Percentiles rank a stretch among this genome's conserved stretches.
These are phyloP conservation scores for Nerophis ophidion DNA, from an alignment of 2,113 vertebrate species.

Conservation along the genomic window DNA sequence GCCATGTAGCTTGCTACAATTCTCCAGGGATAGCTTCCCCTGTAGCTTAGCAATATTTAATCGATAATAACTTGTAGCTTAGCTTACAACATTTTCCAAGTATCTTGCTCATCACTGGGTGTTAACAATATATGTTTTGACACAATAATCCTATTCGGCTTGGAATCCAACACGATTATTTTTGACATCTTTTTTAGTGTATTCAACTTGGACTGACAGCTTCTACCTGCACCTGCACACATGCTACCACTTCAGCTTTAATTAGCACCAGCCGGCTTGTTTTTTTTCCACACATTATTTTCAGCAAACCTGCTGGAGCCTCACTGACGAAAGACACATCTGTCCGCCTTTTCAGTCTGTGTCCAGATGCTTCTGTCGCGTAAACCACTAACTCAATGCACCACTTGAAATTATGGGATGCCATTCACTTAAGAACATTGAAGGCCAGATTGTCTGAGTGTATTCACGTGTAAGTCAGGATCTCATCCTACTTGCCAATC, in stretches of 20 bases:
- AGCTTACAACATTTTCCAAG: too few relatives aligned
- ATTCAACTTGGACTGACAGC: not conserved
- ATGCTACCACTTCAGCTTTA: not conserved
- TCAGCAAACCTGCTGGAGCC: not conserved
- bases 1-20: too few relatives aligned
- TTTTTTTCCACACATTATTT: not conserved
- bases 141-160: too few relatives aligned
- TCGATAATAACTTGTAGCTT: too few relatives aligned
- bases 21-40: too few relatives aligned
- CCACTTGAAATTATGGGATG: slow-evolving; percentile 53
- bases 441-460: slow-evolving; percentile 31
- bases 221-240: not conserved
- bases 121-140: too few relatives aligned
- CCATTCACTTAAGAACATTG: slow-evolving; percentile 62
- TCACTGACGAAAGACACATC: slow-evolving; percentile 7
- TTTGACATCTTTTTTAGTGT: not conserved
- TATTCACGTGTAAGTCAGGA: slow-evolving; percentile 54
- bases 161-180: too few relatives aligned
- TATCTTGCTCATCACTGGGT: too few relatives aligned
- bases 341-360: slow-evolving; percentile 13
- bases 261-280: not conserved
- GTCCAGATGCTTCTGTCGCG: slow-evolving; percentile 15
- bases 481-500: slow-evolving; percentile 59
- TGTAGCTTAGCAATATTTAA: too few relatives aligned
- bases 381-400: slow-evolving; percentile 29